Evolutionary conservation across 1,140 invertebrate genomes (phyloP), one percentile per base, ranked within the genome.

Genomic region (Pachyrhynchus sulphureomaculatus): DNA sequence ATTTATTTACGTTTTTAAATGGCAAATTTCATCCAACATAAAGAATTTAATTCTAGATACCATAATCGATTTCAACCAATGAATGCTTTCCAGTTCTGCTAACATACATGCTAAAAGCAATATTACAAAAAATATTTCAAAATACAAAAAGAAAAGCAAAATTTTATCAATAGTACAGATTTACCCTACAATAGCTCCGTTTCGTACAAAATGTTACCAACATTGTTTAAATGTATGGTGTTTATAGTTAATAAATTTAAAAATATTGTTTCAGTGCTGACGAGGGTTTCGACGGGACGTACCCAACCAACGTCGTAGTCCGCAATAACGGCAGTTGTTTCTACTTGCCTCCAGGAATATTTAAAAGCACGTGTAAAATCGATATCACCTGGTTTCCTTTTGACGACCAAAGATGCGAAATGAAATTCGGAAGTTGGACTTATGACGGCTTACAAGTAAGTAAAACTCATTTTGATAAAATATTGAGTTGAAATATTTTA

Each of bases 321-420:
- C 87, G 87, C 81, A 86, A 91, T 86, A 93, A 93, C 84, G 96
- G 95, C 79, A 91, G 88, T 83, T 95, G 93, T 83, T 86, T 92
- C 79, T 97, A 96, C 86, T 90, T 98, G 78, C 95, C 96, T 73
- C 96, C 96, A 67, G 91, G 92, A 82, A 98, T 98, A 82, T 97
- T 98, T 87, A 96, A 95, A 84, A 96, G 93, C 86, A 96, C 93
- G 82, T 98, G 96, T 86, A 92, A 94, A 84, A 98, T 98, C 82
- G 93, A 98, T 86, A 98, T 98, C 84, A 95, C 92, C 75, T 96
- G 93, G 93, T 98, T 97, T 83, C 95, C 95, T 75, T 98, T 97
- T 85, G 95, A 98, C 84, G 93, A 96, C 80, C 95, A 98, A 86
- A 87, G 90, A 80, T 98, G 94, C 84, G 86, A 92, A 78, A 91